Conservation (phyloP, 2,113 vertebrate genomes). For the Psammodynastes pulverulentus region DNA sequence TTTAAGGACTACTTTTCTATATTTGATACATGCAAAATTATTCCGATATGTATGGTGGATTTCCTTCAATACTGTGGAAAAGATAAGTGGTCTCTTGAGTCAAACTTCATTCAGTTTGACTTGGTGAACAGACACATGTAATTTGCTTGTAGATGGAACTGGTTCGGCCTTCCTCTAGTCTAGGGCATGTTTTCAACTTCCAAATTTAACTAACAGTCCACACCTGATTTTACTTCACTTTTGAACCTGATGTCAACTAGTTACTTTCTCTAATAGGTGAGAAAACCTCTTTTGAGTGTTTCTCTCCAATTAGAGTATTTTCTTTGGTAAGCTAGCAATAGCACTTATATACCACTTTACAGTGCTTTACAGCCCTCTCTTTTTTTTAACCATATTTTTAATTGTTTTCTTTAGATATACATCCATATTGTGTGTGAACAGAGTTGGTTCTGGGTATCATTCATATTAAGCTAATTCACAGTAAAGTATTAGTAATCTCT, state of each 20-base stretch:
- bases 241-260: not conserved
- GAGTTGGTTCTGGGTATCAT: no score
- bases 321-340: not conserved
- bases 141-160: not conserved
- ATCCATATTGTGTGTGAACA: no score
- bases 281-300: not conserved
- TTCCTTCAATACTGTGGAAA: not conserved
- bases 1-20: not conserved
- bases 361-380: no score
- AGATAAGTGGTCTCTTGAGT: not conserved
- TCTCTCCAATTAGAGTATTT: not conserved
- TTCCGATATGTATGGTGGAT: not conserved
- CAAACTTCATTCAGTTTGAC: not conserved
- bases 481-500: no score
- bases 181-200: not conserved
- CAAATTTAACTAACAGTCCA: not conserved
- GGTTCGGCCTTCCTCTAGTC: not conserved
- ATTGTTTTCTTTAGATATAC: no score
- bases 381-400: no score
- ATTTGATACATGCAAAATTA: not conserved
- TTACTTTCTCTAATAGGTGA: no score
- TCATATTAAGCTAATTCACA: no score
- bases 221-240: not conserved
- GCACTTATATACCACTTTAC: no score
- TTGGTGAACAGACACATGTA: not conserved